Evolutionary conservation across 2,113 vertebrate species (phyloP), one percentile per base, ranked within the genome.

Genomic region (Tragelaphus scriptus): DNA sequence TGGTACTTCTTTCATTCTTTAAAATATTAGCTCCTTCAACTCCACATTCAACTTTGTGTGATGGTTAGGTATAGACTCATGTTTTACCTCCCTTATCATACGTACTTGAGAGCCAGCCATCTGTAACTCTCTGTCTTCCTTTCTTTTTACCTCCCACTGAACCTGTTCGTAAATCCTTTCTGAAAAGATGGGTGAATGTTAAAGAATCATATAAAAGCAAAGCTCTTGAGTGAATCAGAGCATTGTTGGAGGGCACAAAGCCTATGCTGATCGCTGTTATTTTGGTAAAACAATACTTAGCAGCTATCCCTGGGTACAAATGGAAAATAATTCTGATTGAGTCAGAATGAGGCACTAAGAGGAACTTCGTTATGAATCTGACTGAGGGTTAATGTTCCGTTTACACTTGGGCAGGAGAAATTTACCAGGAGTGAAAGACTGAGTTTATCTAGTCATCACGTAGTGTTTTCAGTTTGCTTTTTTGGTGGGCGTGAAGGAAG

Each of bases 211-310:
- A 47, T 3, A 88, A 85, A 96, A 93, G 53, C 79, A 86, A 19
- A 58, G 15, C 28, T 85, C 30, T 84, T 84, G 7, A 75, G 58
- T 92, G 47, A 95, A 63, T 44, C 82, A 85, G 44, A 96, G 56
- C 65, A 36, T 53, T 79, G n/a, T 92, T 86, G 49, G 49, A 79
- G 28, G 61, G 26, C 71, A 47, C 32, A 58, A 44, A 86, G 61
- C 56, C 28, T 75, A 2, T 96, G 80, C 36, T 95, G 36, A 65
- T 95, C 68, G 3, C 40, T 94, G 6, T 81, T 40, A 40, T 86
- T 95, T 91, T 94, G 86, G 32, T 63, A 85, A 96, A 93, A 44
- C 47, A 94, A 17, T 47, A 61, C 71, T 96, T 79, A 85, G 32
- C n/a, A 56, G 40, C 49, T 61, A 4, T 77, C 65, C 19, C 91